A percentile compares a stretch with the other conserved stretches of the same genome.
These are phyloP conservation scores for Holcopasites calliopsidis DNA, from an alignment of 1,140 invertebrate genomes.

Conservation along the genomic window DNA sequence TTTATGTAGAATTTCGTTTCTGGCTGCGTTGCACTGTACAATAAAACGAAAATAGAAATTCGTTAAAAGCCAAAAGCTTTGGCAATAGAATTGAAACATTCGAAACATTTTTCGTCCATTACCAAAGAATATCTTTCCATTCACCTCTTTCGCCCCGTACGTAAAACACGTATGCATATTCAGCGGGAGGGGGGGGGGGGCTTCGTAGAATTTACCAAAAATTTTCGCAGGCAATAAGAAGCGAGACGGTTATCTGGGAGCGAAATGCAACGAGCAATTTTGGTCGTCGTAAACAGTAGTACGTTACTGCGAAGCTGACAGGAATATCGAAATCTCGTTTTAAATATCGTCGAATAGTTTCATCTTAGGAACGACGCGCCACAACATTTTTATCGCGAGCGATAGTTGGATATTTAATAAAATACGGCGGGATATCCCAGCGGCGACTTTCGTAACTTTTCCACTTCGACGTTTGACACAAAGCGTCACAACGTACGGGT, in stretches of 20 bases:
- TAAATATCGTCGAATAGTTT: neutral
- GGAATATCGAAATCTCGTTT: neutral
- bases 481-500: conserved; percentile 17
- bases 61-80: no score
- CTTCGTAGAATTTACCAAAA: no score
- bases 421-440: neutral
- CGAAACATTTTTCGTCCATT: no score
- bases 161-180: no score
- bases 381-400: neutral
- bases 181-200: no score
- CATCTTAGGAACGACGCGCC: neutral
- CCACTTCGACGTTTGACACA: conserved; percentile 16
- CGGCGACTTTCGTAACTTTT: conserved; percentile 6
- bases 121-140: no score
- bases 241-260: neutral
- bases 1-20: no score
- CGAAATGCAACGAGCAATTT: no score
- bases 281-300: neutral
- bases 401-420: conserved; percentile 4
- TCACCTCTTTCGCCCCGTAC: no score
- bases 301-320: neutral
- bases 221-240: neutral
- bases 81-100: no score
- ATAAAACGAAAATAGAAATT: no score
- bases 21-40: no score